phyloP scores from a whole-genome alignment of 2,797 vertebrate species.

The Erithacus rubecula region DNA sequence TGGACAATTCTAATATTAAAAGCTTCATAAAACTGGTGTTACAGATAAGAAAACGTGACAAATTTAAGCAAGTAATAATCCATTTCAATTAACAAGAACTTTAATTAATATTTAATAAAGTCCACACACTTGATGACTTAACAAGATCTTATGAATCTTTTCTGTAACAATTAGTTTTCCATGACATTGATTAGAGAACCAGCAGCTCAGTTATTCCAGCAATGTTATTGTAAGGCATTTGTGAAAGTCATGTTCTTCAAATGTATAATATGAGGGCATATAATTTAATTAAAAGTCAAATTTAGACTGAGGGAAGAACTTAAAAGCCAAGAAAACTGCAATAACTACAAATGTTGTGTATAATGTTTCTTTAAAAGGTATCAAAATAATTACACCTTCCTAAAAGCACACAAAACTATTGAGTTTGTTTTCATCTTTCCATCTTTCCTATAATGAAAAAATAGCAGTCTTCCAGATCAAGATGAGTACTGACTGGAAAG shows the following conservation, averaged over 20 bases:
- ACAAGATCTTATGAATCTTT: background rate
- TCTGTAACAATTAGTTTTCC: background rate
- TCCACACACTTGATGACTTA: background rate
- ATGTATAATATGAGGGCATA: background rate
- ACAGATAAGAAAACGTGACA: background rate
- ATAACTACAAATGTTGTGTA: background rate
- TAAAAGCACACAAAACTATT: background rate
- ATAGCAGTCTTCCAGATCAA: background rate
- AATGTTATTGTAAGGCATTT: background rate
- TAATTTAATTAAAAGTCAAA: slow-evolving; percentile 2
- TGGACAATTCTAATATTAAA: background rate
- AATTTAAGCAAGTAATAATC: background rate
- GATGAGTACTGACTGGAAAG: background rate
- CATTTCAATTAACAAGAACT: background rate
- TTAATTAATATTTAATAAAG: background rate
- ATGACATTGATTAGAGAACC: background rate
- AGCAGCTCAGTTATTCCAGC: background rate
- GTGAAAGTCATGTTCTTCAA: background rate
- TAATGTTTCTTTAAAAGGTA: background rate
- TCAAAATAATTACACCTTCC: background rate
- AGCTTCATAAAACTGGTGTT: background rate
- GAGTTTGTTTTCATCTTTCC: background rate
- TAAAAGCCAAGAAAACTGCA: background rate
- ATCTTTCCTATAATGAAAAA: background rate
- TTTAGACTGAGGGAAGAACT: background rate